A percentile compares a stretch with the other conserved stretches of the same genome.
phyloP scores from a whole-genome alignment of 2,888 invertebrate species.

The Drosophila trichaetosa region DNA sequence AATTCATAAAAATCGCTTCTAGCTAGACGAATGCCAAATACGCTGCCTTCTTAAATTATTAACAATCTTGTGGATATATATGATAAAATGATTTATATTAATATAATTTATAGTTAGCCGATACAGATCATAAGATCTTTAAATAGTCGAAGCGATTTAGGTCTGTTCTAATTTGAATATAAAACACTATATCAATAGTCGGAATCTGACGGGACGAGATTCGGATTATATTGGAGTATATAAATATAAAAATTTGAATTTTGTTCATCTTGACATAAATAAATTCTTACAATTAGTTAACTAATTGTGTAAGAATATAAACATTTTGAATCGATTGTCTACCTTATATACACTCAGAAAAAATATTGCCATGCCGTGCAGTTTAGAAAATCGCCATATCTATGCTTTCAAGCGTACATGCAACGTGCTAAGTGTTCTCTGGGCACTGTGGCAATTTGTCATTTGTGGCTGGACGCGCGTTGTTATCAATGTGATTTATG shows the following conservation, averaged over 20 bases:
- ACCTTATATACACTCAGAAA: neutral
- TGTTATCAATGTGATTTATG: slow-evolving; percentile 57
- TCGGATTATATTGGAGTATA: neutral
- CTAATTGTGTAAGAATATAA: neutral
- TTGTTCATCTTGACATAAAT: neutral
- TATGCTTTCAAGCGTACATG: neutral
- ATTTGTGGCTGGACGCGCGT: slow-evolving; percentile 36
- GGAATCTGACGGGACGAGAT: neutral
- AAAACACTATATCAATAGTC: neutral
- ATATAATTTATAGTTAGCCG: neutral
- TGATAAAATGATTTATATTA: no score
- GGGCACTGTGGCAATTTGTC: slow-evolving; percentile 60
- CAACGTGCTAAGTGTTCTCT: slow-evolving; percentile 9
- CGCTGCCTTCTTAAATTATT: slow-evolving; percentile 1
- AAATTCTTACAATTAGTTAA: neutral
- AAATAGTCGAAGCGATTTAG: neutral
- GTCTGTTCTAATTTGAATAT: no score
- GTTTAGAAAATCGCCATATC: neutral
- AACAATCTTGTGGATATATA: neutral
- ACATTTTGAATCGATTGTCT: neutral
- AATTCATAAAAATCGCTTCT: neutral
- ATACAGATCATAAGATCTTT: neutral
- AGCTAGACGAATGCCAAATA: neutral
- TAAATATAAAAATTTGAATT: neutral
- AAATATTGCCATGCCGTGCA: neutral